Conservation (phyloP, 2,797 vertebrate genomes). For the Phylloscopus collybita region DNA sequence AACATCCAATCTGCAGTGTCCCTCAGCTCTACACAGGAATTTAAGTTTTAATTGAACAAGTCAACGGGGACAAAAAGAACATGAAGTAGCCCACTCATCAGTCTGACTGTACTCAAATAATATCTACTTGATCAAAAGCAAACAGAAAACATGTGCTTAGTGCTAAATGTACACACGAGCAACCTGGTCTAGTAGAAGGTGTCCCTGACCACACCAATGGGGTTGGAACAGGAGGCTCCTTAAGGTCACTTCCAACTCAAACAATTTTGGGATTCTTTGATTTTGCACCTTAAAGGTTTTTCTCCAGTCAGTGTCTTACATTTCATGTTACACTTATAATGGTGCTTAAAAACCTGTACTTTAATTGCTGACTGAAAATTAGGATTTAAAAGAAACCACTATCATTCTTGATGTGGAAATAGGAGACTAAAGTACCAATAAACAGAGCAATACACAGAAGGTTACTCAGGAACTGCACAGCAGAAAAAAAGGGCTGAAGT, state of each 20-base stretch:
- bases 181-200: not conserved
- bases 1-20: not conserved
- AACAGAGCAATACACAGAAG: not conserved
- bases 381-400: not conserved
- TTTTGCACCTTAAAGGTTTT: not conserved
- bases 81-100: slow-evolving; percentile 22
- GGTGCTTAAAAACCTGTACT: not conserved
- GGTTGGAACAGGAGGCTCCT: not conserved
- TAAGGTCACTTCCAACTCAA: not conserved
- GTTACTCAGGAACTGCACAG: not conserved
- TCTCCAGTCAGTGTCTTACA: not conserved
- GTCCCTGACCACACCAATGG: not conserved
- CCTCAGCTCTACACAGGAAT: not conserved
- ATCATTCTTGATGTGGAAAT: not conserved
- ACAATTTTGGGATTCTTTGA: not conserved
- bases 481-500: not conserved
- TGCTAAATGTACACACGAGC: not conserved
- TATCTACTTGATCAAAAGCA: not conserved
- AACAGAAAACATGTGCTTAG: not conserved
- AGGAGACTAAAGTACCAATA: not conserved
- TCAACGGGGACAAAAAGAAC: not conserved
- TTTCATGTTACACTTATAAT: not conserved
- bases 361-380: not conserved
- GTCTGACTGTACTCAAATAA: slow-evolving; percentile 33
- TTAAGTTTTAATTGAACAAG: slow-evolving; percentile 46